Conservation (phyloP, 2,113 vertebrate genomes). For the Festucalex cinctus region DNA sequence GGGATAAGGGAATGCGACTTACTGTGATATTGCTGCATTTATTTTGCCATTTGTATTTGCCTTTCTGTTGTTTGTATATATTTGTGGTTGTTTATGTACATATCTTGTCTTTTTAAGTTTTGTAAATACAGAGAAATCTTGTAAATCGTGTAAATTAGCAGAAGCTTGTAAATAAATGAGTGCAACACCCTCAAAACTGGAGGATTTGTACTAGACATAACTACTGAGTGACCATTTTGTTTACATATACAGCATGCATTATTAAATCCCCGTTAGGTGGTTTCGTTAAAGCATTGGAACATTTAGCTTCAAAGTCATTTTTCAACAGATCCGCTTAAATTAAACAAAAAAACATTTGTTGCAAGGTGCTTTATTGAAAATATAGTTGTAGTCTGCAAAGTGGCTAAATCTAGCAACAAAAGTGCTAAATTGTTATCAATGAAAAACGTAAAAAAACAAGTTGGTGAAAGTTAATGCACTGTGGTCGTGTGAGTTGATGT, state of each 20-base stretch:
- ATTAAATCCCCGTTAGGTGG: no score
- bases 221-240: background rate
- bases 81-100: background rate
- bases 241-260: no score
- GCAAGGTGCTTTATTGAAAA: no score
- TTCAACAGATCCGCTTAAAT: no score
- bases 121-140: background rate
- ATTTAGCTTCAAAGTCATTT: no score
- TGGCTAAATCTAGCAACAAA: no score
- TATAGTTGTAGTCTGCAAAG: no score
- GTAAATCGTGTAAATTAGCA: slow-evolving; percentile 27
- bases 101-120: background rate
- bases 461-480: background rate
- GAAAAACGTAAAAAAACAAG: background rate
- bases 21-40: background rate
- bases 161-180: slow-evolving; percentile 45
- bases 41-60: background rate
- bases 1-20: slow-evolving; percentile 1
- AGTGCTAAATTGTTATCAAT: no score
- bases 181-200: slow-evolving; percentile 7
- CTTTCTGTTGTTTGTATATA: background rate
- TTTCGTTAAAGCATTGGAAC: no score
- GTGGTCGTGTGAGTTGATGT: background rate
- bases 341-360: no score
- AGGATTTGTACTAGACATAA: background rate